Evolutionary conservation across 30 jellyfish, hydroid and myxozoan genomes (phyloP).

Genomic region (Rhopilema esculentum): DNA sequence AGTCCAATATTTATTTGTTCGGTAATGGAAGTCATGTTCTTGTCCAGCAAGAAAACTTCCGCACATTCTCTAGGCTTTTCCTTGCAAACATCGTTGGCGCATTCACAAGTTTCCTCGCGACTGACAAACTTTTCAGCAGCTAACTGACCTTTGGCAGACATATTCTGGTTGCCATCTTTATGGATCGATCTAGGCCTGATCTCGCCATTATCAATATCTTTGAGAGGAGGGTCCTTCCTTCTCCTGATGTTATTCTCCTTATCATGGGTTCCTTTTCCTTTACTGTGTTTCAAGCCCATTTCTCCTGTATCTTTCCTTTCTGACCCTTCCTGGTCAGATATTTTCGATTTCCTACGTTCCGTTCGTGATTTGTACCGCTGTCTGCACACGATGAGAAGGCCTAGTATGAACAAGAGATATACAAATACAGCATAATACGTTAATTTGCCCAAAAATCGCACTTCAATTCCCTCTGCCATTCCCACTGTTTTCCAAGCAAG

Average conservation of each 20-base stretch:
- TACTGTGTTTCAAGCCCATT: slow-evolving; percentile 58
- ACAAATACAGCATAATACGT: slow-evolving; percentile 76
- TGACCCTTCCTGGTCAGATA: background rate
- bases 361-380: slow-evolving; percentile 70
- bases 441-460: slow-evolving; percentile 68
- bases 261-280: slow-evolving; percentile 10
- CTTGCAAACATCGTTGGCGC: background rate
- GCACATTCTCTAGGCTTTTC: background rate
- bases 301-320: background rate
- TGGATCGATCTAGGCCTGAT: slow-evolving; percentile 17
- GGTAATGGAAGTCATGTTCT: background rate
- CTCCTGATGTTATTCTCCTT: background rate
- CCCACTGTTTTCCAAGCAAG: slow-evolving; percentile 71
- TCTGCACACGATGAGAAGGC: slow-evolving; percentile 76
- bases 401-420: slow-evolving; percentile 71
- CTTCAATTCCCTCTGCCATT: slow-evolving; percentile 81
- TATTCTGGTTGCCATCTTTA: background rate
- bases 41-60: background rate
- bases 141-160: slow-evolving; percentile 42
- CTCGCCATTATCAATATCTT: slow-evolving; percentile 14
- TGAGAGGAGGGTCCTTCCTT: background rate
- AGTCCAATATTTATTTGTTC: background rate
- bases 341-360: slow-evolving; percentile 9
- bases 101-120: background rate
- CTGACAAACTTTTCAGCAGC: background rate